Evolutionary conservation across 2,888 invertebrate species (phyloP).

Genomic region (Drosophila subquinaria): DNA sequence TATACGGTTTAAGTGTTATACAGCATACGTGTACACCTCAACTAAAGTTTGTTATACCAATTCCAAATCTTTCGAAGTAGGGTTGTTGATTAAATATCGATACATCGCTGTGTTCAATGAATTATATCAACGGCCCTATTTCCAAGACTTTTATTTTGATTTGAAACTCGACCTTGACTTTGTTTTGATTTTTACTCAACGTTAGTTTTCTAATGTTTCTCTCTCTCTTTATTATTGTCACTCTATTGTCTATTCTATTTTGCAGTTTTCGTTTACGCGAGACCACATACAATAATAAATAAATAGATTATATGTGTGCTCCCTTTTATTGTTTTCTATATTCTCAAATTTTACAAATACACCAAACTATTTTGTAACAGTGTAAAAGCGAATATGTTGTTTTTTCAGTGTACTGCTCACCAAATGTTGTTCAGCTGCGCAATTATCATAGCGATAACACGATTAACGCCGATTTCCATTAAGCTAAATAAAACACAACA

Average conservation of each 20-base stretch:
- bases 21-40: constrained; percentile 21
- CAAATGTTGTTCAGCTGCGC: constrained; percentile 75
- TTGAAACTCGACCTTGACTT: neutral
- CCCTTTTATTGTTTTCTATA: constrained; percentile 30
- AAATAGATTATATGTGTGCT: constrained; percentile 10
- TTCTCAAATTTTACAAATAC: constrained; percentile 44
- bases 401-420: constrained; percentile 80
- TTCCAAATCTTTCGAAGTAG: constrained; percentile 5
- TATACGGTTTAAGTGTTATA: constrained; percentile 65
- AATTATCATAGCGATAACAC: constrained; percentile 65
- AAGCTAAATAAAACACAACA: constrained; percentile 63
- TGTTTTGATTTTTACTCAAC: neutral
- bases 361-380: constrained; percentile 75
- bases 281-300: constrained; percentile 1
- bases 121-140: no score
- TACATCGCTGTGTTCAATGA: no score
- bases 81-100: neutral
- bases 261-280: constrained; percentile 36
- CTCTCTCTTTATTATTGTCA: constrained; percentile 20
- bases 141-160: neutral
- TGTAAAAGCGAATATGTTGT: constrained; percentile 81
- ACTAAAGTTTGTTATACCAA: constrained; percentile 39
- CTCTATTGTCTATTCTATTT: constrained; percentile 25
- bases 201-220: constrained; percentile 7
- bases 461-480: constrained; percentile 78